phyloP scores from a whole-genome alignment of 2,888 invertebrate genomes.

The Diplazon laetatorius region DNA sequence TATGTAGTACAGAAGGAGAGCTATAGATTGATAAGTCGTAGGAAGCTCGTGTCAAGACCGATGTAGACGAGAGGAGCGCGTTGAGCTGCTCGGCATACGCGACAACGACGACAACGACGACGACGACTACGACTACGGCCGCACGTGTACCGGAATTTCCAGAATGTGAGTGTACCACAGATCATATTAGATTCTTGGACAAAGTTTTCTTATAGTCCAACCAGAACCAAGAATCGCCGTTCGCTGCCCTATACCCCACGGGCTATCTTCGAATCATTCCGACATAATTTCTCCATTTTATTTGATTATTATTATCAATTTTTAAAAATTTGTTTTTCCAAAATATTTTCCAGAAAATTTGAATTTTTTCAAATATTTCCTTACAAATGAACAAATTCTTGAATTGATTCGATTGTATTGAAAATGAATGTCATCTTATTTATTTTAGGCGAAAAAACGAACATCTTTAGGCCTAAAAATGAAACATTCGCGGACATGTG shows the following conservation, averaged over 20 bases:
- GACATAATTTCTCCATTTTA: not conserved
- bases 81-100: constrained; percentile 43
- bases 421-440: too few relatives aligned
- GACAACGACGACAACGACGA: constrained; percentile 32
- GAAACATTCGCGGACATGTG: too few relatives aligned
- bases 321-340: too few relatives aligned
- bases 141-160: constrained; percentile 72
- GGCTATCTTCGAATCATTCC: constrained; percentile 31
- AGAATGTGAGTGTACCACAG: constrained; percentile 79
- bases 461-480: too few relatives aligned
- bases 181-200: constrained; percentile 82
- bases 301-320: not conserved
- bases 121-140: constrained; percentile 36
- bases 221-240: constrained; percentile 72
- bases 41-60: constrained; percentile 17
- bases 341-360: too few relatives aligned
- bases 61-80: constrained; percentile 37
- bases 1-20: too few relatives aligned
- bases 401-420: too few relatives aligned
- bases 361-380: too few relatives aligned
- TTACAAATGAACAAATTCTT: too few relatives aligned
- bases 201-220: constrained; percentile 80
- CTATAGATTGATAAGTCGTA: constrained; percentile 24
- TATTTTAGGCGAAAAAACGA: too few relatives aligned
- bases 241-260: constrained; percentile 57